phyloP scores from a whole-genome alignment of 2,113 vertebrate species.

The Macrotus californicus region DNA sequence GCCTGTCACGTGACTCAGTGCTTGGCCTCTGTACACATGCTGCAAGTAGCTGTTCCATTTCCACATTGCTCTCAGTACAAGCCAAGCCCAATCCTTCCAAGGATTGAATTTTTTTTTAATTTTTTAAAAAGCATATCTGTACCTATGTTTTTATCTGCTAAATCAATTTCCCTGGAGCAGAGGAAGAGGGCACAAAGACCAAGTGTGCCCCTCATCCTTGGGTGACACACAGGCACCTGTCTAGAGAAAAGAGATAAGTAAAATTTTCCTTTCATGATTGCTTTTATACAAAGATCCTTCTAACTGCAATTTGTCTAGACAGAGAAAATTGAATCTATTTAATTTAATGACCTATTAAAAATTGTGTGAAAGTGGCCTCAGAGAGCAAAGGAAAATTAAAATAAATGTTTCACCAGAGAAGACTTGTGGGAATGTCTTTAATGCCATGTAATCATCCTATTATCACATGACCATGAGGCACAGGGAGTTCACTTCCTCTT shows the following conservation, averaged over 20 bases:
- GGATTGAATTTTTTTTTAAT: neutral
- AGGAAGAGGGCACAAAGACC: neutral
- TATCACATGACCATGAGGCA: neutral
- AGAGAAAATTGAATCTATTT: constrained; percentile 52
- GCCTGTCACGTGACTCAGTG: neutral
- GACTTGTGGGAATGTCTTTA: neutral
- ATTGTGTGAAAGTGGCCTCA: constrained; percentile 7
- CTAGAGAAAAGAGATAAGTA: neutral
- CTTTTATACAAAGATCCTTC: constrained; percentile 23
- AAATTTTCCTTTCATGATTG: constrained; percentile 18
- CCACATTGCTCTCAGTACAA: neutral
- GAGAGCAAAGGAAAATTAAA: neutral
- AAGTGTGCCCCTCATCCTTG: neutral
- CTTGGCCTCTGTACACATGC: neutral
- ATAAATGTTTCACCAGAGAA: neutral
- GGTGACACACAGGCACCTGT: neutral
- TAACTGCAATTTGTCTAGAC: constrained; percentile 34
- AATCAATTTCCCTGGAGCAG: neutral
- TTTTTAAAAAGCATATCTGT: neutral
- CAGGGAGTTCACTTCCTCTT: neutral
- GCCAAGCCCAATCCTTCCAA: neutral
- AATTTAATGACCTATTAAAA: constrained; percentile 53
- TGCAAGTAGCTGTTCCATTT: neutral
- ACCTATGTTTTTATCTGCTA: neutral
- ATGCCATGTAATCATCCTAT: neutral